Evolutionary conservation across 2,888 invertebrate genomes (phyloP).

Genomic region (Yponomeuta sedellus): DNA sequence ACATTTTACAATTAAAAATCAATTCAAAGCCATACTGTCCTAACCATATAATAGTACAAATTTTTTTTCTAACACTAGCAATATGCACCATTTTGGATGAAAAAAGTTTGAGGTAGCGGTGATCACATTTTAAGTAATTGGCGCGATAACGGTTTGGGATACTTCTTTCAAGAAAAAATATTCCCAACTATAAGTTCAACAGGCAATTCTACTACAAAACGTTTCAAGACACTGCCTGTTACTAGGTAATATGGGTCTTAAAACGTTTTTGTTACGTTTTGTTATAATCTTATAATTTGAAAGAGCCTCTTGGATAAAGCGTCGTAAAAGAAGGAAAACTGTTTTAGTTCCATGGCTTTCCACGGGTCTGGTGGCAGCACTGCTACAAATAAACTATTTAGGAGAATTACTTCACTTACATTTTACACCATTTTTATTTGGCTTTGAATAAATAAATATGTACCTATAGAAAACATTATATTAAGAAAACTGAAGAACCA

Average conservation of each 20-base stretch:
- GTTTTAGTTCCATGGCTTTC: constrained; percentile 47
- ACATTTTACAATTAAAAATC: no score
- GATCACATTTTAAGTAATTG: constrained; percentile 27
- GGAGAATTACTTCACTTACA: neutral
- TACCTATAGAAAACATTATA: no score
- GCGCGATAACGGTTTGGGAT: constrained; percentile 43
- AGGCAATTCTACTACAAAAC: constrained; percentile 17
- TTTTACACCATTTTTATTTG: neutral
- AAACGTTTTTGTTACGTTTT: constrained; percentile 40
- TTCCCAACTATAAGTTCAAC: constrained; percentile 35
- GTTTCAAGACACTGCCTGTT: constrained; percentile 33
- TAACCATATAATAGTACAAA: no score
- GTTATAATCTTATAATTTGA: constrained; percentile 38
- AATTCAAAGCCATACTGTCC: no score
- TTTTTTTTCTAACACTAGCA: no score
- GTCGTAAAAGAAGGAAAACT: constrained; percentile 26
- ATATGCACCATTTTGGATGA: no score
- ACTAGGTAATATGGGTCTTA: constrained; percentile 43
- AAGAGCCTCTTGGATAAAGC: constrained; percentile 32
- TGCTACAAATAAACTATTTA: constrained; percentile 20
- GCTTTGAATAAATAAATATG: no score
- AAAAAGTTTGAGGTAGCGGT: no score
- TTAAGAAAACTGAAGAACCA: no score
- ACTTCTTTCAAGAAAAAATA: constrained; percentile 38
- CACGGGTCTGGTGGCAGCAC: constrained; percentile 45